Conservation (phyloP, 2,888 invertebrate species). For the Drosophila trichaetosa region DNA sequence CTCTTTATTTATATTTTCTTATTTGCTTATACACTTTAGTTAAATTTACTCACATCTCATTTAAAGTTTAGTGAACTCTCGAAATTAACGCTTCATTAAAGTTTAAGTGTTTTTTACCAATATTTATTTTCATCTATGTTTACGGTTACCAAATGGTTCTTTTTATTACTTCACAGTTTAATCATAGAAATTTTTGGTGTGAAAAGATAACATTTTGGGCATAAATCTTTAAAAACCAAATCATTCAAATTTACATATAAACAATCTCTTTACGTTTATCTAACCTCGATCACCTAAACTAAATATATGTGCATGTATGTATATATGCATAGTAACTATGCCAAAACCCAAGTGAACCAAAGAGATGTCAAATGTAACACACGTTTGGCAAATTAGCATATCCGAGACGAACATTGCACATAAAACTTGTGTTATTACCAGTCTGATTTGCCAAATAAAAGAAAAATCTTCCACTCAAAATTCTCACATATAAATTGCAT, state of each 20-base stretch:
- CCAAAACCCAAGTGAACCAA: conserved; percentile 15
- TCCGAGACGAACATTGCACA: conserved; percentile 52
- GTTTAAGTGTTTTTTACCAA: not conserved
- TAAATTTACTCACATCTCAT: not conserved
- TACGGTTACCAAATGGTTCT: conserved; percentile 5
- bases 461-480: conserved; percentile 33
- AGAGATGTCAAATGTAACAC: conserved; percentile 61
- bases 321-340: conserved; percentile 25
- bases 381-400: conserved; percentile 60
- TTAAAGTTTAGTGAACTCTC: conserved; percentile 35
- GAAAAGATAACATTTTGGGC: conserved; percentile 43
- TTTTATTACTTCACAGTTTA: conserved; percentile 41
- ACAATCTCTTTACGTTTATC: conserved; percentile 44
- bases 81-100: not conserved
- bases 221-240: conserved; percentile 1
- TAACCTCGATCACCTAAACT: conserved; percentile 27
- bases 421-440: conserved; percentile 66
- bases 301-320: not conserved
- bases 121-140: not conserved
- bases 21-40: not conserved
- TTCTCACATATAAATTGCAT: conserved; percentile 68
- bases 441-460: conserved; percentile 42
- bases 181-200: conserved; percentile 35
- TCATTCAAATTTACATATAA: conserved; percentile 13
- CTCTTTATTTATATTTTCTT: not conserved